phyloP scores from a whole-genome alignment of 2,113 vertebrate genomes.

The Cebidichthys violaceus region DNA sequence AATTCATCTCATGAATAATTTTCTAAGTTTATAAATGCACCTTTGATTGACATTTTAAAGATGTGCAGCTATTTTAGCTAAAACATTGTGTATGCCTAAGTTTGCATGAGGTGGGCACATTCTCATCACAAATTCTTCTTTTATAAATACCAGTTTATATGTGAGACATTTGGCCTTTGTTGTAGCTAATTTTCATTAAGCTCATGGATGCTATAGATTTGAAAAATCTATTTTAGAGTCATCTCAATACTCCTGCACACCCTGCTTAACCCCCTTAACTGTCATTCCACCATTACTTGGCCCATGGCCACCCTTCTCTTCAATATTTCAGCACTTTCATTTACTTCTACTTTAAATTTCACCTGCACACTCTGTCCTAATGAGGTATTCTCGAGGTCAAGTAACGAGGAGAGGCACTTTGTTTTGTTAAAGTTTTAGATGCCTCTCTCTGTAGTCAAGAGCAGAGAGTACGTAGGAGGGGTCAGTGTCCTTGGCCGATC shows the following conservation, averaged over 20 bases:
- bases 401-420: slow-evolving; percentile 43
- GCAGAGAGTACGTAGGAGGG: neutral
- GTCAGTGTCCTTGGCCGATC: slow-evolving; percentile 20
- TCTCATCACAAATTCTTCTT: neutral
- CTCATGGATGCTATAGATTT: slow-evolving; percentile 20
- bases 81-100: neutral
- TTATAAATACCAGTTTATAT: neutral
- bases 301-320: slow-evolving; percentile 10
- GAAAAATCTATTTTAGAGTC: slow-evolving; percentile 20
- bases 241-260: slow-evolving; percentile 20
- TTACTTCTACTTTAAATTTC: slow-evolving; percentile 48
- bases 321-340: slow-evolving; percentile 58
- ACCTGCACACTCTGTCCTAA: slow-evolving; percentile 39
- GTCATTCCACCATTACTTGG: slow-evolving; percentile 6
- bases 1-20: no score
- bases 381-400: slow-evolving; percentile 46
- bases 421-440: slow-evolving; percentile 54
- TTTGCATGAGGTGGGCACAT: neutral
- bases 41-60: neutral
- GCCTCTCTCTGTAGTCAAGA: slow-evolving; percentile 25
- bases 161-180: neutral
- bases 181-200: slow-evolving; percentile 39
- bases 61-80: neutral
- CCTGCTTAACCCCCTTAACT: neutral
- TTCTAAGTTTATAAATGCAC: neutral